Percentiles rank a stretch among this genome's conserved stretches.
These are phyloP conservation scores for Lordiphosa fenestrarum DNA, from an alignment of 2,888 invertebrate genomes.

Conservation along the genomic window DNA sequence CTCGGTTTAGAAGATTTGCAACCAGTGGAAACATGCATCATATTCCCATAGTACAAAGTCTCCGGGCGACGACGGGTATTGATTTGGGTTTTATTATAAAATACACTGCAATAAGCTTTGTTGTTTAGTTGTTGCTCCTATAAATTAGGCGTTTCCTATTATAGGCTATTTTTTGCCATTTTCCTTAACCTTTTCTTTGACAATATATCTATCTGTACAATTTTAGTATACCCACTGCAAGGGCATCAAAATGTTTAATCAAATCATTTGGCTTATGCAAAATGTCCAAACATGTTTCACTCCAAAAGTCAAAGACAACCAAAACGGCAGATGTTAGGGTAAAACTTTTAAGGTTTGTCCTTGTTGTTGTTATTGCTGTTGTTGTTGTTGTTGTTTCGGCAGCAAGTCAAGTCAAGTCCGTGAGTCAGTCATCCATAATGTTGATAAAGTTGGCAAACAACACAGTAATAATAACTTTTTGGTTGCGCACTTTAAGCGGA, in stretches of 20 bases:
- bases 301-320: constrained; percentile 5
- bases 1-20: too few species aligned
- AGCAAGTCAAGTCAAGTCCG: not conserved
- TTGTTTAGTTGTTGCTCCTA: too few species aligned
- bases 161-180: too few species aligned
- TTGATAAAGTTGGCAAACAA: constrained; percentile 40
- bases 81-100: too few species aligned
- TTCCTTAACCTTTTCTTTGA: too few species aligned
- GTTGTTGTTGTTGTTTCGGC: constrained; percentile 4
- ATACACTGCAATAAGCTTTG: too few species aligned
- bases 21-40: too few species aligned
- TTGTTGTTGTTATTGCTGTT: not conserved
- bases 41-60: too few species aligned
- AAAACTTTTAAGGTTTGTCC: constrained; percentile 19
- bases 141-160: too few species aligned
- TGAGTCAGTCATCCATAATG: constrained; percentile 35
- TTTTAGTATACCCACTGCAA: too few species aligned
- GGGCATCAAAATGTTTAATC: not conserved
- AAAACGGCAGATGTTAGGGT: not conserved
- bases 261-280: constrained; percentile 17
- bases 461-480: constrained; percentile 15
- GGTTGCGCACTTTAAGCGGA: constrained; percentile 1
- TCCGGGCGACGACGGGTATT: too few species aligned
- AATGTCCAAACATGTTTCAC: constrained; percentile 15
- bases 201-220: too few species aligned